These are phyloP conservation scores for Arvicola amphibius DNA, from an alignment of 2,797 vertebrate genomes.

Conservation along the genomic window DNA sequence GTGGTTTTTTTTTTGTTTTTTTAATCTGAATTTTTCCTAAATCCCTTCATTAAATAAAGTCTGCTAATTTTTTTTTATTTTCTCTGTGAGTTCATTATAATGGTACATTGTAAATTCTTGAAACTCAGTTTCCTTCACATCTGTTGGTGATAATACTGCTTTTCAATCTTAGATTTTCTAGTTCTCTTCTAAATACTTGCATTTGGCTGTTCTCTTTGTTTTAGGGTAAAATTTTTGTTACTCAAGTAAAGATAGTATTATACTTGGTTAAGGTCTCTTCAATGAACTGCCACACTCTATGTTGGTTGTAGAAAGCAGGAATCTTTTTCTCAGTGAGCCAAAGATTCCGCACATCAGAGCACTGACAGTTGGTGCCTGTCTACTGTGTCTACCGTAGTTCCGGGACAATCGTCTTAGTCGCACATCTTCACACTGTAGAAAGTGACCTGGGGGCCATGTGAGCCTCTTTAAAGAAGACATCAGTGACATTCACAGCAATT, in stretches of 20 bases:
- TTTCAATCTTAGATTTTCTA: background rate
- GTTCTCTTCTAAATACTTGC: background rate
- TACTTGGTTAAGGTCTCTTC: background rate
- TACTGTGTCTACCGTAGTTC: background rate
- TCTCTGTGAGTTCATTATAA: background rate
- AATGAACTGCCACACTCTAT: background rate
- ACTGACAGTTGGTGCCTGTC: background rate
- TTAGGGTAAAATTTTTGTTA: background rate
- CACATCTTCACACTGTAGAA: background rate
- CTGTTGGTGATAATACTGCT: background rate
- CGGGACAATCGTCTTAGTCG: no score
- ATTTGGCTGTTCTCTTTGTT: constrained; percentile 21
- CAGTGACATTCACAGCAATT: background rate
- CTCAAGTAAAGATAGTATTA: background rate
- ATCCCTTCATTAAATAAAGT: background rate
- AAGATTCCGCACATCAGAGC: background rate
- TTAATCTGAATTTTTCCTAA: background rate
- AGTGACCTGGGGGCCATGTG: background rate
- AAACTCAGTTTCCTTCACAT: background rate
- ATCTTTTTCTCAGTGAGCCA: background rate
- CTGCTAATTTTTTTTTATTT: constrained; percentile 50
- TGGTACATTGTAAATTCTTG: constrained; percentile 3
- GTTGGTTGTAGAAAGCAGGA: background rate
- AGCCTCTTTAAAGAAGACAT: background rate
- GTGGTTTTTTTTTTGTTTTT: background rate